Evolutionary conservation across 2,797 vertebrate species (phyloP).

Genomic region (Leucoraja ocellata): DNA sequence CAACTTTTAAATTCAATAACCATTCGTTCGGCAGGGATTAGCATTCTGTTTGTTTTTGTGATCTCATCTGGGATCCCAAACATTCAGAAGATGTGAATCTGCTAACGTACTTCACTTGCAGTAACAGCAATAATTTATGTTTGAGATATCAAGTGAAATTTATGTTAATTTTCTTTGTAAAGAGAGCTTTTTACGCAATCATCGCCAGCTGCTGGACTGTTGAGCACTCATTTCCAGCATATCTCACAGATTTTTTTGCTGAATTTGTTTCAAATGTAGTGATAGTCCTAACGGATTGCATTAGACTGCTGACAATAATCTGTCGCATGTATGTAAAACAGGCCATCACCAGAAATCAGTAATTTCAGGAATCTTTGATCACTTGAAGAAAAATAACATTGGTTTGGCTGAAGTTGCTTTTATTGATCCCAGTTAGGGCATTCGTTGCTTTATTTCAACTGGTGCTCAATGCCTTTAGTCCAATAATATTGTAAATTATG

Average conservation of each 20-base stretch:
- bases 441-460: background rate
- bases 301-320: constrained; percentile 10
- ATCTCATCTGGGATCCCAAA: background rate
- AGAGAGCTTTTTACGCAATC: background rate
- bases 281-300: background rate
- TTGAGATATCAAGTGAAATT: background rate
- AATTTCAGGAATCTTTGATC: background rate
- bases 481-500: background rate
- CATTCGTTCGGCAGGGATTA: background rate
- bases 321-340: background rate
- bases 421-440: background rate
- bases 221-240: background rate
- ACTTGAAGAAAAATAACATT: background rate
- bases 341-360: background rate
- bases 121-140: background rate
- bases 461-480: background rate
- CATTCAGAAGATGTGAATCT: background rate
- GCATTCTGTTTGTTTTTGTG: background rate
- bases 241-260: constrained; percentile 23
- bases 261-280: constrained; percentile 7
- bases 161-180: constrained; percentile 21
- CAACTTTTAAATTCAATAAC: constrained; percentile 1
- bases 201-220: background rate
- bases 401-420: background rate
- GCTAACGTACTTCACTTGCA: background rate